phyloP scores from a whole-genome alignment of 2,888 invertebrate genomes.

The Agonopterix subpropinquella region DNA sequence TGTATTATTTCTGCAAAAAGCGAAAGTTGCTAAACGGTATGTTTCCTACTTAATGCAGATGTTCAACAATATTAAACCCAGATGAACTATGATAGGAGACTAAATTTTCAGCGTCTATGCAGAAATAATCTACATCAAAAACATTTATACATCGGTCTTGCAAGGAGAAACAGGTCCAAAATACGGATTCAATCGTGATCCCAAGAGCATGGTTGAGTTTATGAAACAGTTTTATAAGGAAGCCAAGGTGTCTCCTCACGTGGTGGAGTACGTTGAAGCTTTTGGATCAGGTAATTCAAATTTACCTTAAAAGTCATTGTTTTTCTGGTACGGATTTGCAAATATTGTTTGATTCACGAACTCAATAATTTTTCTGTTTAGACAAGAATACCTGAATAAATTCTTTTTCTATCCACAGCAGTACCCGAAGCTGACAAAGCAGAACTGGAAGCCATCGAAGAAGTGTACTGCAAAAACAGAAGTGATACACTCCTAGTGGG shows the following conservation, averaged over 20 bases:
- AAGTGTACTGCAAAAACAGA: constrained; percentile 72
- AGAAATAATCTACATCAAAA: constrained; percentile 80
- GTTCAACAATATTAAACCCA: neutral
- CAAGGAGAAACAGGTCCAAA: constrained; percentile 64
- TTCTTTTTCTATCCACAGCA: constrained; percentile 20
- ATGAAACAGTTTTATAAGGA: constrained; percentile 76
- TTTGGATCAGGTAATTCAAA: constrained; percentile 80
- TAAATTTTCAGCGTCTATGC: constrained; percentile 73
- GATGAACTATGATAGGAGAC: neutral
- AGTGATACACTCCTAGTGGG: constrained; percentile 76
- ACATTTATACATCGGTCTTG: constrained; percentile 66
- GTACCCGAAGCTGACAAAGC: constrained; percentile 77
- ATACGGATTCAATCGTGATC: constrained; percentile 74
- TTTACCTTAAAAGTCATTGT: neutral
- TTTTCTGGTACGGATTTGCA: neutral
- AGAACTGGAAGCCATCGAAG: constrained; percentile 77
- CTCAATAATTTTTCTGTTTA: too few species aligned
- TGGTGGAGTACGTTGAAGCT: constrained; percentile 88
- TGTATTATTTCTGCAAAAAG: constrained; percentile 81
- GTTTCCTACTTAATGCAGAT: neutral
- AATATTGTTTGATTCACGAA: too few species aligned
- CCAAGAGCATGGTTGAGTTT: constrained; percentile 60
- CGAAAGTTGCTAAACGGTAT: constrained; percentile 71
- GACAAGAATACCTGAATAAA: neutral
- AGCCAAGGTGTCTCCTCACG: constrained; percentile 78